Percentiles rank a stretch among this genome's conserved stretches.
Evolutionary conservation across 2,888 invertebrate genomes (phyloP).

Genomic region (Eristalis intricaria): DNA sequence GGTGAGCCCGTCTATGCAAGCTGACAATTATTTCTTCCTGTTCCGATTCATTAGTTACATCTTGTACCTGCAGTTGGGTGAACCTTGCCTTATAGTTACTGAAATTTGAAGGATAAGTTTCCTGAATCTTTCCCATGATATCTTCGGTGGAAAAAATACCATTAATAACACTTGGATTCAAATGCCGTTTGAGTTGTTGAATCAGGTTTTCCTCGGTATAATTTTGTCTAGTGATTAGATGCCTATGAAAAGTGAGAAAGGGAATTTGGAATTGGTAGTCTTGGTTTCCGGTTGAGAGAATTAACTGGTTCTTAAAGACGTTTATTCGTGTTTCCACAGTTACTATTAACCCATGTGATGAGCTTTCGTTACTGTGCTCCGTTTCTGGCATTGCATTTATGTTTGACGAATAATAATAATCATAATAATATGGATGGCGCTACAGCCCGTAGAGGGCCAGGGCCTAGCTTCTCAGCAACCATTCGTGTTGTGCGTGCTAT

Average conservation of each 20-base stretch:
- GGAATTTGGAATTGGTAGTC: neutral
- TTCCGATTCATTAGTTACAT: constrained; percentile 42
- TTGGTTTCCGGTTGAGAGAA: too few species aligned
- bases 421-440: too few species aligned
- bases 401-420: too few species aligned
- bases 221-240: neutral
- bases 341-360: neutral
- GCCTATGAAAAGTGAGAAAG: neutral
- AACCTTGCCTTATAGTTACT: neutral
- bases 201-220: neutral
- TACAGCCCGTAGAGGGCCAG: too few species aligned
- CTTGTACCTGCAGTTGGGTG: constrained; percentile 41
- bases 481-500: too few species aligned
- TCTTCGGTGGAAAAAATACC: neutral
- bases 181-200: neutral
- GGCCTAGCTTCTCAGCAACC: too few species aligned
- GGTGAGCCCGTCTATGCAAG: constrained; percentile 56
- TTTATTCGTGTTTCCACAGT: neutral
- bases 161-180: neutral
- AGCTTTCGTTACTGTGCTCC: neutral
- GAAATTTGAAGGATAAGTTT: neutral
- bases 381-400: neutral
- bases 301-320: too few species aligned
- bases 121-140: constrained; percentile 1
- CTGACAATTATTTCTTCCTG: constrained; percentile 25